Percentiles rank a stretch among this genome's conserved stretches.
Evolutionary conservation across 2,888 invertebrate genomes (phyloP).

Genomic region (Prenolepis imparis): DNA sequence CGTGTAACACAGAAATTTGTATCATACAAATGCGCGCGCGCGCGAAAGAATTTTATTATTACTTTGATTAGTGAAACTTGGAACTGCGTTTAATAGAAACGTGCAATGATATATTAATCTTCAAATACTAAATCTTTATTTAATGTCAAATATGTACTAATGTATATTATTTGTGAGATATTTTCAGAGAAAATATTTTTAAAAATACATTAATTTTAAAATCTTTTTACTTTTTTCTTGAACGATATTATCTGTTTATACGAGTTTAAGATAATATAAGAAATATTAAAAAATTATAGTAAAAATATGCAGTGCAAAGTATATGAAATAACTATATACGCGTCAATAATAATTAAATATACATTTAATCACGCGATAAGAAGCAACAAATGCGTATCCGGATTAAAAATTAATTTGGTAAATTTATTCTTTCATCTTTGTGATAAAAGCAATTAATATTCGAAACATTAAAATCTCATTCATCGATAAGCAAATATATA

Average conservation of each 20-base stretch:
- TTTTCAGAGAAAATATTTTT: background rate
- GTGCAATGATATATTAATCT: background rate
- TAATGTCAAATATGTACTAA: background rate
- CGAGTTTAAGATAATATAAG: background rate
- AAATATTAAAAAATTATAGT: background rate
- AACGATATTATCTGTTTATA: background rate
- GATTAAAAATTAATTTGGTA: constrained; percentile 51
- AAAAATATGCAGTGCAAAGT: background rate
- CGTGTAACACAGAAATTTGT: background rate
- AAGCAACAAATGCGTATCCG: constrained; percentile 25
- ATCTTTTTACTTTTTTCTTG: background rate
- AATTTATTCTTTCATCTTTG: constrained; percentile 34
- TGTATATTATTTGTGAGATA: background rate
- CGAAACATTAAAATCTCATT: constrained; percentile 14
- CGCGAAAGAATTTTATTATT: background rate
- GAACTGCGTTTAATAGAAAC: background rate
- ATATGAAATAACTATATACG: background rate
- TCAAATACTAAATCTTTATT: background rate
- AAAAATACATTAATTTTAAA: background rate
- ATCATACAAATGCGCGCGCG: background rate
- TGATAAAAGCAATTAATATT: constrained; percentile 37
- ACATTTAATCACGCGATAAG: constrained; percentile 28
- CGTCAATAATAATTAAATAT: constrained; percentile 6
- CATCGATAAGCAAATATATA: constrained; percentile 7
- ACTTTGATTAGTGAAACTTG: background rate